Evolutionary conservation across 2,797 vertebrate genomes (phyloP).

Genomic region (Craterocephalus amniculus): DNA sequence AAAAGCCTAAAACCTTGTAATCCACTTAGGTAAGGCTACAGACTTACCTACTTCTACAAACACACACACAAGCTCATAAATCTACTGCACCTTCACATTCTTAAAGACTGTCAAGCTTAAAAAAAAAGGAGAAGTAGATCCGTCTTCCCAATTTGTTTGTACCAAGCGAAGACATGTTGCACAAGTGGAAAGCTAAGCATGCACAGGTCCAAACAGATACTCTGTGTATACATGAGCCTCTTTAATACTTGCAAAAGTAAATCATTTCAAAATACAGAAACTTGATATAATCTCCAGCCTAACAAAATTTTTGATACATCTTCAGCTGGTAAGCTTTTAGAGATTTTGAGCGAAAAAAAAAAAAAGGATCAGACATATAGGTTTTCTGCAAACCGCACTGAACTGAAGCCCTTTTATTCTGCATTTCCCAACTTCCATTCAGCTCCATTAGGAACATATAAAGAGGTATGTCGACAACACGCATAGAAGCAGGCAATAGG

Average conservation of each 20-base stretch:
- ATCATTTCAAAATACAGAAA: constrained; percentile 43
- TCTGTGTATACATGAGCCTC: constrained; percentile 38
- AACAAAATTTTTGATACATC: constrained; percentile 36
- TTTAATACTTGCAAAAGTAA: constrained; percentile 38
- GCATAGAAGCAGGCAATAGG: constrained; percentile 58
- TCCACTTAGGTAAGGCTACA: constrained; percentile 80
- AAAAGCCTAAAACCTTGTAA: constrained; percentile 83
- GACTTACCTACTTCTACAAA: constrained; percentile 79
- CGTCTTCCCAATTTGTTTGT: constrained; percentile 49
- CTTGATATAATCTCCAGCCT: constrained; percentile 14
- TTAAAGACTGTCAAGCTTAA: constrained; percentile 49
- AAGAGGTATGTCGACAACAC: constrained; percentile 53
- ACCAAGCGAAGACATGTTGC: constrained; percentile 63
- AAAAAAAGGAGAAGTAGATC: constrained; percentile 40
- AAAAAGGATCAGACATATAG: neutral
- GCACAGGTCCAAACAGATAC: constrained; percentile 58
- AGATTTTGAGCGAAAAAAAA: constrained; percentile 34
- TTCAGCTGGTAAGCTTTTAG: constrained; percentile 36
- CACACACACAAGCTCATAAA: constrained; percentile 77
- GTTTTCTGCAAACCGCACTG: constrained; percentile 18
- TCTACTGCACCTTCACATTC: constrained; percentile 67
- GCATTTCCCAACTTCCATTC: constrained; percentile 41
- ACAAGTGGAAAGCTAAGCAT: constrained; percentile 49
- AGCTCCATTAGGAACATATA: constrained; percentile 47
- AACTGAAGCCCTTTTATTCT: constrained; percentile 46